Base-by-base conservation (phyloP, 2,797 vertebrate species). In the Sphaeramia orbicularis region DNA sequence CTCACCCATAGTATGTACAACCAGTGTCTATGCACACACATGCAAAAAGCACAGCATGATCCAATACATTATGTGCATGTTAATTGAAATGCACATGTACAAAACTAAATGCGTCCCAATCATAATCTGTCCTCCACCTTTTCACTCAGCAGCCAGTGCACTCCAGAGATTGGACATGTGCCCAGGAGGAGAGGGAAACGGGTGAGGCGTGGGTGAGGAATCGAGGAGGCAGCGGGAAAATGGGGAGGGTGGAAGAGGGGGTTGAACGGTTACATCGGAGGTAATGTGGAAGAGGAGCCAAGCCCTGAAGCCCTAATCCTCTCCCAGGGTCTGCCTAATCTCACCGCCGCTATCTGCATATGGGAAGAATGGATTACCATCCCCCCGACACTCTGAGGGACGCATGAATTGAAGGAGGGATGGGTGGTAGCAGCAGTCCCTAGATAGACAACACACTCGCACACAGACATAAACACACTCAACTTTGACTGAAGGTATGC, bases 271-370 rank as follows among this genome's bases (percentile, higher is more conserved):
- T 71, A 65, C 65, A 77, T 82, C 79, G 71, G 68, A 78, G 75
- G 73, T 61, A 77, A 83, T 0, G 85, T 76, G 79, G 79, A 80
- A 57, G 75, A 62, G 73, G 72, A 71, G 80, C 67, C 76, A 74
- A 80, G 27, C 80, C 70, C 83, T 74, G 68, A 71, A 83, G 71
- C 80, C 69, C 76, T 90, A 91, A 90, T 92, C 90, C 89, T 84
- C 84, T 90, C 71, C 51, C 83, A 65, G 86, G 89, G 89, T 89
- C 86, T 86, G 82, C 78, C 80, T 91, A 92, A 92, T 91, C 90
- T 91, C 80, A 66, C 62, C 48, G 12, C 75, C 81, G 42, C 85
- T 78, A 91, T 91, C 86, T 86, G 85, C 89, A 90, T 87, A 89
- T 78, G 78, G 83, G 81, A 80, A 74, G 77, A 84, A 88, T 83